Conservation (phyloP, 2,888 invertebrate species). For the Eupithecia subumbrata region DNA sequence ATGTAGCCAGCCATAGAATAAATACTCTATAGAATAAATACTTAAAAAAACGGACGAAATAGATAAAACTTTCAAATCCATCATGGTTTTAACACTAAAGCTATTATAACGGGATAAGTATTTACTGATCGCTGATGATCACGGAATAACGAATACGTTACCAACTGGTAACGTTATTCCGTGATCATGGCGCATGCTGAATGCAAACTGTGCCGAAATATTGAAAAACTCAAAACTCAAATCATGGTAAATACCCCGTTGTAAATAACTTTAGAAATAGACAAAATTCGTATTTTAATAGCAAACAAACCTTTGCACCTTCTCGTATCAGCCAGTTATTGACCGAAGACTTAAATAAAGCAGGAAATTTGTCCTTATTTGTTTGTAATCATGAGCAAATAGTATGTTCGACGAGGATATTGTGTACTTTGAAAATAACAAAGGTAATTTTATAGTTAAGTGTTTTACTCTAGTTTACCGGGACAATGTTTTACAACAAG, state of each 20-base stretch:
- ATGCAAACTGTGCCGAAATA: no score
- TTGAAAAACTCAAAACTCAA: no score
- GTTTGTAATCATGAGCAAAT: constrained; percentile 23
- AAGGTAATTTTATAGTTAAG: neutral
- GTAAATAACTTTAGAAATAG: no score
- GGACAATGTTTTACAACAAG: neutral
- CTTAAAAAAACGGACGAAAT: neutral
- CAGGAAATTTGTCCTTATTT: constrained; percentile 21
- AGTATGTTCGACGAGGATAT: constrained; percentile 24
- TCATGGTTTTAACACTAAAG: no score
- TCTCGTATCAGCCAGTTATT: constrained; percentile 22
- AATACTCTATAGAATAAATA: neutral
- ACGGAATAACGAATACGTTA: no score
- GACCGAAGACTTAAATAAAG: constrained; percentile 18
- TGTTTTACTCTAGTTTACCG: constrained; percentile 20
- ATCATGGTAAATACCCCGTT: no score
- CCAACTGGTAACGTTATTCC: no score
- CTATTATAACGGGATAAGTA: no score
- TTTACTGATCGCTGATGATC: no score
- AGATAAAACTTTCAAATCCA: no score
- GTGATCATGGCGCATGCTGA: no score
- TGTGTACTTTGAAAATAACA: neutral
- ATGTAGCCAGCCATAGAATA: neutral
- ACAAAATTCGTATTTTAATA: neutral
- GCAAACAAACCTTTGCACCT: constrained; percentile 18